Base-by-base conservation (phyloP, 2,113 vertebrate genomes). In the Eptesicus fuscus region DNA sequence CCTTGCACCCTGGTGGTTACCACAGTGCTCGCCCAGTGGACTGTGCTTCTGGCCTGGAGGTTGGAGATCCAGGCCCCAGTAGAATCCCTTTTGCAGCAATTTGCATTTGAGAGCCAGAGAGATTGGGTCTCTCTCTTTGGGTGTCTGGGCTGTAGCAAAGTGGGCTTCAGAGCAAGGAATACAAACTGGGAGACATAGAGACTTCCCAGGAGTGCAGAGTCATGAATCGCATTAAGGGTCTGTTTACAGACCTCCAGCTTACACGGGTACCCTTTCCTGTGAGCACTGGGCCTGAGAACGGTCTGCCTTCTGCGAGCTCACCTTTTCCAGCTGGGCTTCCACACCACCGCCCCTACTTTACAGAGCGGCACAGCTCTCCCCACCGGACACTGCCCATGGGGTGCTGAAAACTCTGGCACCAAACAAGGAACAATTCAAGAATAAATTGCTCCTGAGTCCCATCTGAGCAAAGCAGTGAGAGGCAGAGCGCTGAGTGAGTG, bases 11-110 rank as follows among this genome's bases (percentile, higher is more conserved):
- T 37, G 17, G 17, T 0, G 9, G 16, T 53, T 40, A 30, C 28
- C 7, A 4, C 1, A 7, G 37, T 4, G 9, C 23, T 42, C n/a
- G 22, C 32, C 42, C 4, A 17, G 47, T 8, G 4, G 5, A 23
- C 56, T 18, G 23, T 11, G 12, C 30, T 65, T 86, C 40, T 35
- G 61, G 67, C 18, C 37, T 51, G 42, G 22, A 91, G 25, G 4
- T 5, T 30, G 9, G 28, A 91, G 32, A 5, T 7, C 22, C 2
- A 53, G 37, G 30, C 12, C 20, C 23, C 22, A 8, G 2, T 6
- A 30, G 11, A 28, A 28, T 49, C 32, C n/a, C 28, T 94, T 70
- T 44, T 18, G 1, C 8, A 20, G 9, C 9, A 83, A 51, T n/a
- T 56, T 37, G 10, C 35, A 4, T 17, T 37, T 70, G 42, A 63